Conservation (phyloP, 2,113 vertebrate genomes). For the Anoplopoma fimbria region DNA sequence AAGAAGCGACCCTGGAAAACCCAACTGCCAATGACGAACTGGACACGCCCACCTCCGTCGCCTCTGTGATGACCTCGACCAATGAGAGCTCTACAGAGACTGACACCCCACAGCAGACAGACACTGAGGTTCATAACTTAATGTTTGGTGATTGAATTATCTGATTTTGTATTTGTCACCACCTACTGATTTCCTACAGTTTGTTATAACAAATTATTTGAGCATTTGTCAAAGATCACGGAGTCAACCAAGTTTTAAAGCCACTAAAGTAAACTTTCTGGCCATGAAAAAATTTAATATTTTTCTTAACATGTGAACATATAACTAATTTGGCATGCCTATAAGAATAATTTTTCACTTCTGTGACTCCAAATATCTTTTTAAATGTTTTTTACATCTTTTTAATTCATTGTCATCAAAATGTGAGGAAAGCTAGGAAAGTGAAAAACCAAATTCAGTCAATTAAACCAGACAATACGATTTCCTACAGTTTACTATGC, state of each 20-base stretch:
- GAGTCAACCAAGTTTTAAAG: not conserved
- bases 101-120: constrained; percentile 85
- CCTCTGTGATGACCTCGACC: constrained; percentile 91
- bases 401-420: not conserved
- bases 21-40: constrained; percentile 89
- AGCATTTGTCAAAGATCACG: not conserved
- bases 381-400: not conserved
- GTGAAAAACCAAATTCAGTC: constrained; percentile 52
- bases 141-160: not conserved
- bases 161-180: not conserved
- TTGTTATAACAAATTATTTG: not conserved
- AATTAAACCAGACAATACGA: constrained; percentile 47
- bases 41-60: constrained; percentile 93
- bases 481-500: constrained; percentile 55
- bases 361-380: not conserved
- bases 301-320: not conserved
- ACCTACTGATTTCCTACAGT: not conserved
- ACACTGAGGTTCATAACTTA: constrained; percentile 71
- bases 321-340: not conserved
- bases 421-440: no score
- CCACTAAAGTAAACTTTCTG: not conserved
- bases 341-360: not conserved
- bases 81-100: constrained; percentile 93
- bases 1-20: constrained; percentile 87
- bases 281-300: no score